These are phyloP conservation scores for Eupithecia abbreviata DNA, from an alignment of 2,888 invertebrate species.

Conservation along the genomic window DNA sequence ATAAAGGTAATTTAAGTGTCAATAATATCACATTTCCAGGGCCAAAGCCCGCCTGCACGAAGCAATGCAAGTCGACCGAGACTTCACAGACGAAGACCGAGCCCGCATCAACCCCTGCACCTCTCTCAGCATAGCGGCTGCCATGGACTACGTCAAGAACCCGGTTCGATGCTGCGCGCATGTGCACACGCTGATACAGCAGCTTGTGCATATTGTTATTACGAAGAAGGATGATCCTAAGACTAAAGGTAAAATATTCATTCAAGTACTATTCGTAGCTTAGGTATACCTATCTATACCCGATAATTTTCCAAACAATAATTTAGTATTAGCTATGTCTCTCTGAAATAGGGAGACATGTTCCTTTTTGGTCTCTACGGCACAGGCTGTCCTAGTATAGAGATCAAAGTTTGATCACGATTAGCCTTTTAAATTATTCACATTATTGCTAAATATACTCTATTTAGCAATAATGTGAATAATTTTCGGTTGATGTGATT, in stretches of 20 bases:
- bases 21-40: constrained; percentile 75
- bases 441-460: too few relatives aligned
- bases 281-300: too few relatives aligned
- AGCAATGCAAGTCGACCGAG: constrained; percentile 94
- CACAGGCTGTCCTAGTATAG: too few relatives aligned
- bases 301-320: too few relatives aligned
- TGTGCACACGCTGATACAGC: constrained; percentile 93
- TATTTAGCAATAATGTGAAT: too few relatives aligned
- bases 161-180: constrained; percentile 96
- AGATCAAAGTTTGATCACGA: too few relatives aligned
- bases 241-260: constrained; percentile 85
- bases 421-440: too few relatives aligned
- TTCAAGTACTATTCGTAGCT: too few relatives aligned
- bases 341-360: too few relatives aligned
- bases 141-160: constrained; percentile 97
- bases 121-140: constrained; percentile 95
- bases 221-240: constrained; percentile 94
- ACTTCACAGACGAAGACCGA: constrained; percentile 93
- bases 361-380: too few relatives aligned
- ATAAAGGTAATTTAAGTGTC: background rate
- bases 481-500: too few relatives aligned
- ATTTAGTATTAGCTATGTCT: too few relatives aligned
- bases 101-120: constrained; percentile 95
- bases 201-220: constrained; percentile 92
- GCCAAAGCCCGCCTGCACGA: constrained; percentile 98